phyloP scores from a whole-genome alignment of 2,113 vertebrate genomes.

The Alouatta palliata region DNA sequence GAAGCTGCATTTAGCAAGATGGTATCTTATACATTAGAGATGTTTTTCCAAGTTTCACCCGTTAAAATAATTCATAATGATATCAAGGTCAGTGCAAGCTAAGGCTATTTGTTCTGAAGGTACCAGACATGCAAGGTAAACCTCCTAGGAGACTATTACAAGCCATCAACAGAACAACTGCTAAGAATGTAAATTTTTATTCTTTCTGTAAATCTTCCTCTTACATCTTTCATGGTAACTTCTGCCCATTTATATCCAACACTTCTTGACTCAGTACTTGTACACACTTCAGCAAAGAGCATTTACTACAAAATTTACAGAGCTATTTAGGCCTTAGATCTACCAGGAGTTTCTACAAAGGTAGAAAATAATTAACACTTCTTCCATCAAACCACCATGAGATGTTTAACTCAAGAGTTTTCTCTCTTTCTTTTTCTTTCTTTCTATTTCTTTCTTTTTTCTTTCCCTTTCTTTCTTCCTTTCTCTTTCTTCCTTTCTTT shows the following conservation, averaged over 20 bases:
- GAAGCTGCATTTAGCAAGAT: conserved; percentile 74
- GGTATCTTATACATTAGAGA: conserved; percentile 72
- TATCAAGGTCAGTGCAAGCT: conserved; percentile 77
- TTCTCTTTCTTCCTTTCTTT: no score
- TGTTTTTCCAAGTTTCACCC: conserved; percentile 66
- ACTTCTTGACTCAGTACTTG: conserved; percentile 48
- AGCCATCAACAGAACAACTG: conserved; percentile 63
- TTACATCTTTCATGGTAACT: conserved; percentile 54
- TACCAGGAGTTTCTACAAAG: neutral
- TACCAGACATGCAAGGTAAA: conserved; percentile 77
- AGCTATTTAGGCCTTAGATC: neutral
- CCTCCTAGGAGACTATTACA: conserved; percentile 76
- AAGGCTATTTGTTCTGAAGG: conserved; percentile 77
- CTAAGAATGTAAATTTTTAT: conserved; percentile 73
- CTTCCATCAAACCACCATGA: neutral
- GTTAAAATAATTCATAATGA: conserved; percentile 81
- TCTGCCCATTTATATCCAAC: conserved; percentile 43
- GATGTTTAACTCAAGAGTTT: neutral
- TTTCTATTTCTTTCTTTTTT: no score
- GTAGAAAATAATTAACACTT: conserved; percentile 29
- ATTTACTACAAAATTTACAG: conserved; percentile 58
- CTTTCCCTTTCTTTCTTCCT: no score
- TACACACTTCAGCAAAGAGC: conserved; percentile 24
- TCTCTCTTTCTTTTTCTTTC: neutral
- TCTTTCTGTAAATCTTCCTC: conserved; percentile 71